Conservation (phyloP, 2,797 vertebrate species). For the Poeciliopsis infans region DNA sequence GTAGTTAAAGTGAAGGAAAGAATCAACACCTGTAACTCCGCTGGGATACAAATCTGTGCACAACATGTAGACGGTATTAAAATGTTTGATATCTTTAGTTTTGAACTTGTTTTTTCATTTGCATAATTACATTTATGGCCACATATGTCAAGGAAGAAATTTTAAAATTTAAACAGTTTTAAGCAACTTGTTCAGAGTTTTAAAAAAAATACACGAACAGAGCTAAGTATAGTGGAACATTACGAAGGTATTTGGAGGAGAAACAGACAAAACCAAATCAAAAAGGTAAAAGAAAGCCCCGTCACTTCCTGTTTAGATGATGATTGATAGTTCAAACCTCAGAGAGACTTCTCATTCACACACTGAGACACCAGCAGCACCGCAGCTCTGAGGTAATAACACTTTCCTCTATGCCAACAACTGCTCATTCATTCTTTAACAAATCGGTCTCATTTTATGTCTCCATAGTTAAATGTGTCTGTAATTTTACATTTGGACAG, state of each 20-base stretch:
- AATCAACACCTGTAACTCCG: too few species aligned
- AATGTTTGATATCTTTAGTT: not conserved
- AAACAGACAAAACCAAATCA: not conserved
- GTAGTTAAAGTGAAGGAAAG: not conserved
- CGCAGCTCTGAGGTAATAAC: conserved; percentile 49
- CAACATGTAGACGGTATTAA: not conserved
- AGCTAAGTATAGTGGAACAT: not conserved
- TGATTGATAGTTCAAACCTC: conserved; percentile 40
- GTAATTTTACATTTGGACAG: not conserved
- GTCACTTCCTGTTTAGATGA: conserved; percentile 55
- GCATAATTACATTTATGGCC: not conserved
- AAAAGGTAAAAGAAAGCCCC: not conserved
- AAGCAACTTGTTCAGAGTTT: not conserved
- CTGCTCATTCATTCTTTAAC: not conserved
- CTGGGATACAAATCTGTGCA: not conserved
- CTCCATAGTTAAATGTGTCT: not conserved
- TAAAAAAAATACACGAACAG: not conserved
- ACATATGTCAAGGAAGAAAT: not conserved
- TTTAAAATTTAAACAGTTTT: not conserved
- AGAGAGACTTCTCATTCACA: conserved; percentile 44
- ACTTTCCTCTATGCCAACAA: conserved; percentile 1
- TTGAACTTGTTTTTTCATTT: not conserved
- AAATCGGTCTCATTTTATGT: not conserved
- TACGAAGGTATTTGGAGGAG: not conserved
- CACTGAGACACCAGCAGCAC: conserved; percentile 26